Conservation (phyloP, 2,888 invertebrate genomes). For the Hipparchia sbordonii region DNA sequence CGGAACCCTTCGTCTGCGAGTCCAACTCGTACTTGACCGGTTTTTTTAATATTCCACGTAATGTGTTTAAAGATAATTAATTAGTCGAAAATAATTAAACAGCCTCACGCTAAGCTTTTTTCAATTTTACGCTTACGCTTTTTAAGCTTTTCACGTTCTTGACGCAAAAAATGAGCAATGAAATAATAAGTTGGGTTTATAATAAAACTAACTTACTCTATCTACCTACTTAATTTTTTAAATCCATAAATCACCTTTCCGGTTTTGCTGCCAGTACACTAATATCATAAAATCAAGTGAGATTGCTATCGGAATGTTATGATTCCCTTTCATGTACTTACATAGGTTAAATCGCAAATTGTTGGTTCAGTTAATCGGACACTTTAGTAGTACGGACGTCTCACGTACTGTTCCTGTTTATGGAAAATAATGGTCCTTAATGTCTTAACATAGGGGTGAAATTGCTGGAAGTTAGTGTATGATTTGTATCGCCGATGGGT, state of each 20-base stretch:
- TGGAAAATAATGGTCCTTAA: slow-evolving; percentile 49
- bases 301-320: slow-evolving; percentile 66
- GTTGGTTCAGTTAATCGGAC: slow-evolving; percentile 64
- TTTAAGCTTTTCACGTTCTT: neutral
- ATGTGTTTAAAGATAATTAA: no score
- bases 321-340: slow-evolving; percentile 65
- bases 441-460: slow-evolving; percentile 46
- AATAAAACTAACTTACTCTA: neutral
- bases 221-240: neutral
- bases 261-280: slow-evolving; percentile 60
- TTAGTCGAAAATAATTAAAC: no score
- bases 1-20: no score
- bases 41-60: no score
- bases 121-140: no score
- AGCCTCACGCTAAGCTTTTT: no score
- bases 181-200: no score
- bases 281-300: slow-evolving; percentile 71
- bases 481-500: slow-evolving; percentile 45
- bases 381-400: slow-evolving; percentile 54
- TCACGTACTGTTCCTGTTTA: slow-evolving; percentile 44
- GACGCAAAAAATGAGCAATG: neutral
- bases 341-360: slow-evolving; percentile 76
- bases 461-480: slow-evolving; percentile 42
- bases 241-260: neutral
- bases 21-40: no score